Evolutionary conservation across 2,113 vertebrate species (phyloP).

Genomic region (Takifugu bimaculatus): DNA sequence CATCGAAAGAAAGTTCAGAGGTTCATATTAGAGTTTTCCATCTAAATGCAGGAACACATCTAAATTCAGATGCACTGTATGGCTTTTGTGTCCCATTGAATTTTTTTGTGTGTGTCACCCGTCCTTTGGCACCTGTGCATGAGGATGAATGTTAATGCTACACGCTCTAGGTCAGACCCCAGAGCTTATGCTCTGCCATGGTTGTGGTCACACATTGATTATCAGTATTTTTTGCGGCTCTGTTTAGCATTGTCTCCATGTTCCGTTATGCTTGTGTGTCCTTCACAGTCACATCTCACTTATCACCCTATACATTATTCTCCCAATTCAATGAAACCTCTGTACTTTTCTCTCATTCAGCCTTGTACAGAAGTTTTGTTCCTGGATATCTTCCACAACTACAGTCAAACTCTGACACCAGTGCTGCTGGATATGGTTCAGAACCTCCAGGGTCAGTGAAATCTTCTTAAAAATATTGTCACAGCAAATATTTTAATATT

Average conservation of each 20-base stretch:
- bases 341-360: constrained; percentile 64
- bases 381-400: constrained; percentile 96
- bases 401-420: constrained; percentile 91
- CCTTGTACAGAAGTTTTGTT: constrained; percentile 97
- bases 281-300: too few relatives aligned
- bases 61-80: not conserved
- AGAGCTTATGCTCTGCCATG: too few relatives aligned
- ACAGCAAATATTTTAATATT: not conserved
- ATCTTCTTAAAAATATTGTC: constrained; percentile 1
- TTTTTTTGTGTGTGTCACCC: too few relatives aligned
- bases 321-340: constrained; percentile 9
- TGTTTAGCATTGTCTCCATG: too few relatives aligned
- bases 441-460: constrained; percentile 84
- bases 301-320: not conserved
- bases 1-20: too few relatives aligned
- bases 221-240: too few relatives aligned
- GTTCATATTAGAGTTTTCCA: too few relatives aligned
- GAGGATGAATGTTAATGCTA: too few relatives aligned
- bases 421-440: constrained; percentile 95
- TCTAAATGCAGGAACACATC: not conserved
- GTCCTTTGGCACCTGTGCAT: too few relatives aligned
- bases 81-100: not conserved
- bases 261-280: too few relatives aligned
- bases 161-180: too few relatives aligned
- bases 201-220: not conserved